Evolutionary conservation across 2,888 invertebrate species (phyloP).

Genomic region (Synanthedon andrenaeformis): DNA sequence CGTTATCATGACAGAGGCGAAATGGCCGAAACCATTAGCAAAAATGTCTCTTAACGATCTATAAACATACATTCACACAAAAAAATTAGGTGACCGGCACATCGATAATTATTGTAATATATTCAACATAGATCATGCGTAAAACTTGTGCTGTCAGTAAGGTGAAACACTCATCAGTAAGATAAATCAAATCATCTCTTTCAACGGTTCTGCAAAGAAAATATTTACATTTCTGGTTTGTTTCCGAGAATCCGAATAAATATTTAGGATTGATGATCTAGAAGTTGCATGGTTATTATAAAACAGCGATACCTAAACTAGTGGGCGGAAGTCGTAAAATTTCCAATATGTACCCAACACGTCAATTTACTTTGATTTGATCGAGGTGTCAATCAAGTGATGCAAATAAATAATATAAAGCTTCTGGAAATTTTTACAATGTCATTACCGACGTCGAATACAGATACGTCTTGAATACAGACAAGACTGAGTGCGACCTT

Average conservation of each 20-base stretch:
- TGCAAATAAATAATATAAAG: background rate
- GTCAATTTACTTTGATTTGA: background rate
- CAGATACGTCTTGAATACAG: no score
- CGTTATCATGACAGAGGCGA: conserved; percentile 49
- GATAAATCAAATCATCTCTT: conserved; percentile 1
- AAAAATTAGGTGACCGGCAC: background rate
- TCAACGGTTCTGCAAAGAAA: background rate
- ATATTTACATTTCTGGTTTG: background rate
- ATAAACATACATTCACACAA: conserved; percentile 1
- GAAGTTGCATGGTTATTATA: background rate
- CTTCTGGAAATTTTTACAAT: background rate
- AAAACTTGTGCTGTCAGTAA: background rate
- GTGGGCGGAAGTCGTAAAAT: background rate
- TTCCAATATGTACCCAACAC: background rate
- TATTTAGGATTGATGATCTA: background rate
- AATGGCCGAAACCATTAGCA: conserved; percentile 51
- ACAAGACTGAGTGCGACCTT: no score
- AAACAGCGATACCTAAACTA: background rate
- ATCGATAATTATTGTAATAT: background rate
- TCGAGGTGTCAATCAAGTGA: background rate
- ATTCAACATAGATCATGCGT: background rate
- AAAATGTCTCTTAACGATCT: conserved; percentile 19
- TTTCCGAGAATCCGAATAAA: background rate
- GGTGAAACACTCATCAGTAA: background rate
- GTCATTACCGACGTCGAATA: background rate